These are phyloP conservation scores for Ginglymostoma cirratum DNA, from an alignment of 2,113 vertebrate species.

Conservation along the genomic window DNA sequence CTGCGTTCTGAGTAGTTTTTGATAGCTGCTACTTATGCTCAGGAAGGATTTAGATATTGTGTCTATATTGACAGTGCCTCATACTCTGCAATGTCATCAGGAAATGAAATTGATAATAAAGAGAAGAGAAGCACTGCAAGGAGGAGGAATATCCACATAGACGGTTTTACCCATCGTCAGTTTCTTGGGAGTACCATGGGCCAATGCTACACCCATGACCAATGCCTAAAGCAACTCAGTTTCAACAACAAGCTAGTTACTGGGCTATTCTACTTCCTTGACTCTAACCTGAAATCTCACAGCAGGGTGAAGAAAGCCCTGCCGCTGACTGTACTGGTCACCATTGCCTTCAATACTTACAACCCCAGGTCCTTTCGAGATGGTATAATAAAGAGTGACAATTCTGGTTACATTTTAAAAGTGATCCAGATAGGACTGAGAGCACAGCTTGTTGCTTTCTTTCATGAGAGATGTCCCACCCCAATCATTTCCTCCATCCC, in stretches of 20 bases:
- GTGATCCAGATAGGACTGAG: no score
- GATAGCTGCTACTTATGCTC: neutral
- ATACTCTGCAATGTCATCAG: neutral
- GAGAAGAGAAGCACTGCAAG: neutral
- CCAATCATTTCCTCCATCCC: neutral
- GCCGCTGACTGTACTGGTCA: no score
- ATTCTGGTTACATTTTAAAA: neutral
- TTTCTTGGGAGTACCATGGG: neutral
- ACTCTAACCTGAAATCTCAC: neutral
- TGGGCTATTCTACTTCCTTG: neutral
- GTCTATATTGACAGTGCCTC: neutral
- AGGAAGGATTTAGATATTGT: neutral
- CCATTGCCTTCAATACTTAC: no score
- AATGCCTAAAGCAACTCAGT: neutral
- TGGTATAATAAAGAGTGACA: neutral
- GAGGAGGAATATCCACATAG: neutral
- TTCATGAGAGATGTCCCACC: neutral
- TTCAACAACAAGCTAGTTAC: neutral
- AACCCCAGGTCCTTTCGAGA: neutral
- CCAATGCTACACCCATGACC: neutral
- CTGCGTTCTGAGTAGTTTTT: neutral
- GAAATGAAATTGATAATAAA: neutral
- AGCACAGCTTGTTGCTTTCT: neutral
- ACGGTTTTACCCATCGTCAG: neutral
- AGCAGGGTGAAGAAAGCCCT: neutral